A percentile compares a stretch with the other conserved stretches of the same genome.
phyloP scores from a whole-genome alignment of 2,113 vertebrate genomes.

The Microtus richardsoni region DNA sequence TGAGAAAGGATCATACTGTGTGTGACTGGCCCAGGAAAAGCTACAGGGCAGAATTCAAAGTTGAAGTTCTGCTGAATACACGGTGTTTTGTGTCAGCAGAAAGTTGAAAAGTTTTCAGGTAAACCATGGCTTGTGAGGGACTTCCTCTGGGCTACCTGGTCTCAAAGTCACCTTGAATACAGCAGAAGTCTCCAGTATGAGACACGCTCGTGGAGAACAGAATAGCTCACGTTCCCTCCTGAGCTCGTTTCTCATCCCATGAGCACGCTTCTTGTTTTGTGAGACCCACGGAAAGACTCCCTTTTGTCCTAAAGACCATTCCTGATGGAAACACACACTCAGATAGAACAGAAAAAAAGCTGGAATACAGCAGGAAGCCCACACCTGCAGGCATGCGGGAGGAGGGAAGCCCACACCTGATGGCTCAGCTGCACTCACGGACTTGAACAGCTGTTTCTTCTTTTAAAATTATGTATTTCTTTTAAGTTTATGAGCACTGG shows the following conservation, averaged over 20 bases:
- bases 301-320: not conserved
- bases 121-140: not conserved
- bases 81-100: not conserved
- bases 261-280: accelerated
- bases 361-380: not conserved
- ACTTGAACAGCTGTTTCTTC: not conserved
- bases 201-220: accelerated
- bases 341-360: accelerated
- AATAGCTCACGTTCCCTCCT: accelerated
- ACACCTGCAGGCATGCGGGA: accelerated
- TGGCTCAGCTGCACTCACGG: accelerated
- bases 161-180: accelerated
- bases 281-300: not conserved
- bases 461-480: not conserved
- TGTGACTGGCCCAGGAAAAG: not conserved
- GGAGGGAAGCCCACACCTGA: accelerated
- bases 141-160: too few species aligned
- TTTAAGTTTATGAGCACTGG: not conserved
- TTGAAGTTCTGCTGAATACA: not conserved
- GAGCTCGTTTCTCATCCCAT: accelerated
- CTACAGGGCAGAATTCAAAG: too few species aligned
- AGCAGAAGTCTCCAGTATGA: not conserved
- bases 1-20: not conserved
- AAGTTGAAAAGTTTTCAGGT: not conserved
- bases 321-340: not conserved